Evolutionary conservation across 1,140 invertebrate species (phyloP).

Genomic region (Cotesia vestalis): DNA sequence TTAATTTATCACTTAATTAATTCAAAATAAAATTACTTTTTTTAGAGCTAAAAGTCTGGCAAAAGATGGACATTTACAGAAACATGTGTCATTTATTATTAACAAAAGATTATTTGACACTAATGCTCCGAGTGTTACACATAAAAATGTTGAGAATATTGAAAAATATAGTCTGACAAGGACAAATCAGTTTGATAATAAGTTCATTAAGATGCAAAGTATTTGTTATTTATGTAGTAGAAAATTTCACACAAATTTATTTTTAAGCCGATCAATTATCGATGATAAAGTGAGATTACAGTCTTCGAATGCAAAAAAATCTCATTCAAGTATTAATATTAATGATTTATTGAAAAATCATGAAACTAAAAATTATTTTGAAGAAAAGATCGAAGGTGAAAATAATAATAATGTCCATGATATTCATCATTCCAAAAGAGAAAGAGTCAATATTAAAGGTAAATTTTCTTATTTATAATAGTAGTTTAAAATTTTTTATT

Average conservation of each 20-base stretch:
- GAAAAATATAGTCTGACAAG: too few species aligned
- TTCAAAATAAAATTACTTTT: neutral
- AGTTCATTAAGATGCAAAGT: neutral
- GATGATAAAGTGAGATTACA: neutral
- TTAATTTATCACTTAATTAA: neutral
- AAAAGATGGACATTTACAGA: neutral
- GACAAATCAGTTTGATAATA: neutral
- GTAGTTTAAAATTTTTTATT: neutral
- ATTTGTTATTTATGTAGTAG: neutral
- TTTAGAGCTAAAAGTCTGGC: constrained; percentile 6
- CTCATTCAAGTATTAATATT: neutral
- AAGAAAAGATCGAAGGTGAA: neutral
- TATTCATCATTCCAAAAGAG: neutral
- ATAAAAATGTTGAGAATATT: neutral
- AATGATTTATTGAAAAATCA: neutral
- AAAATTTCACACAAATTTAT: constrained; percentile 18
- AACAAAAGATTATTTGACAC: constrained; percentile 3
- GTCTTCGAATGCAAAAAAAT: neutral
- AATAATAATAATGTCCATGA: neutral
- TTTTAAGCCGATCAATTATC: neutral
- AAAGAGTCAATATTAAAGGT: constrained; percentile 4
- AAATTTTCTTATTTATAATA: neutral
- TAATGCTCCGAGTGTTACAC: too few species aligned
- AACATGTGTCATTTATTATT: neutral
- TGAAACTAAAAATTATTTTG: neutral